Evolutionary conservation across 1,140 invertebrate genomes (phyloP).

Genomic region (Diorhabda carinulata): DNA sequence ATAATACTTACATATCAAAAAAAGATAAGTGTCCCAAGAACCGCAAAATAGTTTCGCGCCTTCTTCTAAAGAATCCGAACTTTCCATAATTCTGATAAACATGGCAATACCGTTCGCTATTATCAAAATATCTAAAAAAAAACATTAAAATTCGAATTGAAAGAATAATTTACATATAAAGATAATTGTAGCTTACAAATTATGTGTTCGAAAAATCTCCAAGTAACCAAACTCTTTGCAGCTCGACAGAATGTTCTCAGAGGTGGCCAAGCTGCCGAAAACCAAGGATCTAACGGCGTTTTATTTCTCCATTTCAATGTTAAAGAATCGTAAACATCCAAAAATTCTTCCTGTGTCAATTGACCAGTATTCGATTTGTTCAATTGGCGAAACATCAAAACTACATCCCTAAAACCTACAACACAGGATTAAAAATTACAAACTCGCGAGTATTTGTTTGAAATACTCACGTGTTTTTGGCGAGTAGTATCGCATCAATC

Average conservation of each 20-base stretch:
- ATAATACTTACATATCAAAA: constrained; percentile 60
- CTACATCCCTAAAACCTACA: constrained; percentile 69
- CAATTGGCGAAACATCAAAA: constrained; percentile 78
- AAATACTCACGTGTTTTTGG: constrained; percentile 66
- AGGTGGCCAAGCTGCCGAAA: constrained; percentile 56
- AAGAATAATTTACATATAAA: neutral
- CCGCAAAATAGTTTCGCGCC: constrained; percentile 62
- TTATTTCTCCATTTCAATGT: constrained; percentile 72
- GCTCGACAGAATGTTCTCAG: constrained; percentile 60
- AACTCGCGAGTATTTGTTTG: neutral
- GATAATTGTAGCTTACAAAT: constrained; percentile 59
- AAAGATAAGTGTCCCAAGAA: constrained; percentile 71
- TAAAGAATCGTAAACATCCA: constrained; percentile 70
- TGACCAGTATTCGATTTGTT: constrained; percentile 64
- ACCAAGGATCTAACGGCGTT: constrained; percentile 67
- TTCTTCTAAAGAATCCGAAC: constrained; percentile 52
- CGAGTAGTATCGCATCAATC: constrained; percentile 73
- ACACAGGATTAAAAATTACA: constrained; percentile 18
- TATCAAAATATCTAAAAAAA: constrained; percentile 58
- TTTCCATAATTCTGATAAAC: constrained; percentile 56
- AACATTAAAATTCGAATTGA: neutral
- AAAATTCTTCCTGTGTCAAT: constrained; percentile 71
- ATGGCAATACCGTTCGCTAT: constrained; percentile 66
- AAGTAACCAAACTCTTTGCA: constrained; percentile 61
- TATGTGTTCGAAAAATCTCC: constrained; percentile 68